phyloP scores from a whole-genome alignment of 2,113 vertebrate genomes.

The Sander lucioperca region DNA sequence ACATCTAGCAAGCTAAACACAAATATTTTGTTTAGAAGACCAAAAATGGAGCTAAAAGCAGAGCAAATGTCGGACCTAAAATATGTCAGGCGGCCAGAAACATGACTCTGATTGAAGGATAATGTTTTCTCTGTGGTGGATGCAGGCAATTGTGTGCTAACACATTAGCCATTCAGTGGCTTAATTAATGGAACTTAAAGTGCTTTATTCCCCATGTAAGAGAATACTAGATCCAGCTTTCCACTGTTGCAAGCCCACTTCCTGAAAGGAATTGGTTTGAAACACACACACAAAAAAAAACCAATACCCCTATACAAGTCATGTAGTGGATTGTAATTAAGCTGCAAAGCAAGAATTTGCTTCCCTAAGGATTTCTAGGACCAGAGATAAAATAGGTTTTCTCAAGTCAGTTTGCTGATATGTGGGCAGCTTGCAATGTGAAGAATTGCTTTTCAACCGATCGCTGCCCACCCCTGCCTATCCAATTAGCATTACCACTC shows the following conservation, averaged over 20 bases:
- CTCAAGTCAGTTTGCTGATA: conserved; percentile 30
- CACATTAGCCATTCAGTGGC: background rate
- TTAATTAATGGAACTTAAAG: conserved; percentile 16
- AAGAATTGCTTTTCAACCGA: background rate
- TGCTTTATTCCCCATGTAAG: conserved; percentile 9
- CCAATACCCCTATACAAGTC: conserved; percentile 10
- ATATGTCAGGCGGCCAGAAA: background rate
- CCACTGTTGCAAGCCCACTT: background rate
- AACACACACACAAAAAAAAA: conserved; percentile 9
- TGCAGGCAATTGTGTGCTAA: background rate
- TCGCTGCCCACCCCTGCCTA: too few relatives aligned
- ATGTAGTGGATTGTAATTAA: conserved; percentile 26
- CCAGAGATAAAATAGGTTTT: conserved; percentile 33
- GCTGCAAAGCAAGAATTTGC: conserved; percentile 31
- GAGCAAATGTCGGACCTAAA: background rate
- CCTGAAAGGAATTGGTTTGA: conserved; percentile 17
- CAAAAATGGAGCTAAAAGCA: conserved; percentile 10
- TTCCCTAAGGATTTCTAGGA: conserved; percentile 38
- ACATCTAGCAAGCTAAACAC: background rate
- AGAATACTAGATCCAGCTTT: background rate
- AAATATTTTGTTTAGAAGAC: background rate
- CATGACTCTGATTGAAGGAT: background rate
- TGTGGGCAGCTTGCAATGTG: conserved; percentile 43
- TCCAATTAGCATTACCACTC: too few relatives aligned
- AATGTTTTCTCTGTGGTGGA: background rate